Evolutionary conservation across 2,797 vertebrate genomes (phyloP), one percentile per base, ranked within the genome.

Genomic region (Alectoris magna): DNA sequence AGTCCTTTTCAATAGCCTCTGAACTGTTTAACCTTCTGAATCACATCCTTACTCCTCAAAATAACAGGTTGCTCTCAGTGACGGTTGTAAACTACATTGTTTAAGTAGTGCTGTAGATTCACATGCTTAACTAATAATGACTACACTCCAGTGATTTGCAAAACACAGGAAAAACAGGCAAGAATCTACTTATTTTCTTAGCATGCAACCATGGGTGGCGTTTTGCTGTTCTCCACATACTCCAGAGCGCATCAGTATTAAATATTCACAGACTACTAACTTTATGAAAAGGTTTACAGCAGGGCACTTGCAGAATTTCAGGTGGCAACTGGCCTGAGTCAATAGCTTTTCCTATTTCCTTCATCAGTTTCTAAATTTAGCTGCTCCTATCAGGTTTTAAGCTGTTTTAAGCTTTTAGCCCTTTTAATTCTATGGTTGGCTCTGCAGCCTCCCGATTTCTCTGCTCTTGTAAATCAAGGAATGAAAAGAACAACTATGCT

Each of bases 1-100:
- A 66, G 95, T 90, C 78, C 55, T 34, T 92, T 95, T 51, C 31
- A 89, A 91, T 87, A 87, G 92, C 2, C 27, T 60, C 84, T 66
- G 84, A 77, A 53, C 64, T 88, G 81, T 69, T 96, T 91, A 90
- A 71, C 23, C 59, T 74, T 81, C 78, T 91, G 88, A 97, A 82
- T 97, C 94, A 78, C 71, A 94, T 16, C 43, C 77, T 84, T 95
- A 88, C 76, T 94, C 72, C 73, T 56, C 93, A 88, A 97, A 97
- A 94, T 38, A 97, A 83, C 48, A 91, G 95, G 80, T 34, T 94
- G 77, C n/a, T 88, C 29, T 67, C 80, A 63, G 88, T 92, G 84
- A 58, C 89, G 96, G 94, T 51, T 58, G 91, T 80, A 95, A 92
- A 59, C 95, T 89, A 88, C 22, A 77, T 91, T 80, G 67, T 84